Conservation (phyloP, 2,113 vertebrate genomes). For the Xenopus borealis region DNA sequence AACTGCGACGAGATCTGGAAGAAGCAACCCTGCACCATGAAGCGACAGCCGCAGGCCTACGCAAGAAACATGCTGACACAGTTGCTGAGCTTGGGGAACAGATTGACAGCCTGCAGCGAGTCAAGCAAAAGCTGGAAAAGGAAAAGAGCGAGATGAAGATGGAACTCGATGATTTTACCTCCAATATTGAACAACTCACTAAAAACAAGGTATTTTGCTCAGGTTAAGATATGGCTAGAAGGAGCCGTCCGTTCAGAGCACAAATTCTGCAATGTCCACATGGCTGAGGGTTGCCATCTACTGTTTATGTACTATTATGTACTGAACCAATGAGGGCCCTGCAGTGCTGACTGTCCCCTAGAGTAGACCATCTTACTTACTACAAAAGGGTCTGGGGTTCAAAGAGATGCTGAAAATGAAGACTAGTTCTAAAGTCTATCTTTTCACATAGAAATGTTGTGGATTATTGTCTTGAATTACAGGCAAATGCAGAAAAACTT, state of each 20-base stretch:
- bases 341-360: too few species aligned
- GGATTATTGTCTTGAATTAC: slow-evolving; percentile 2
- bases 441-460: not conserved
- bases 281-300: too few species aligned
- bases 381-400: not conserved
- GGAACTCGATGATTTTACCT: slow-evolving; percentile 82
- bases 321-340: too few species aligned
- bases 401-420: not conserved
- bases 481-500: slow-evolving; percentile 84
- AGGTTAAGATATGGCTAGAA: too few species aligned
- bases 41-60: slow-evolving; percentile 67
- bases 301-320: too few species aligned
- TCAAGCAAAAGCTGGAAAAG: slow-evolving; percentile 92
- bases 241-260: too few species aligned
- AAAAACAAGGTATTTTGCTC: slow-evolving; percentile 75
- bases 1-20: slow-evolving; percentile 82
- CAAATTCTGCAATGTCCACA: too few species aligned
- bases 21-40: slow-evolving; percentile 83
- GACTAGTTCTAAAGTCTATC: too few species aligned
- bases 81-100: slow-evolving; percentile 82
- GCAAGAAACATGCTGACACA: slow-evolving; percentile 83
- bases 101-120: slow-evolving; percentile 82
- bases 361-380: too few species aligned
- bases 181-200: slow-evolving; percentile 80
- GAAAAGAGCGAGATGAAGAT: slow-evolving; percentile 85